Conservation (phyloP, 2,888 invertebrate species). For the Oscheius onirici region DNA sequence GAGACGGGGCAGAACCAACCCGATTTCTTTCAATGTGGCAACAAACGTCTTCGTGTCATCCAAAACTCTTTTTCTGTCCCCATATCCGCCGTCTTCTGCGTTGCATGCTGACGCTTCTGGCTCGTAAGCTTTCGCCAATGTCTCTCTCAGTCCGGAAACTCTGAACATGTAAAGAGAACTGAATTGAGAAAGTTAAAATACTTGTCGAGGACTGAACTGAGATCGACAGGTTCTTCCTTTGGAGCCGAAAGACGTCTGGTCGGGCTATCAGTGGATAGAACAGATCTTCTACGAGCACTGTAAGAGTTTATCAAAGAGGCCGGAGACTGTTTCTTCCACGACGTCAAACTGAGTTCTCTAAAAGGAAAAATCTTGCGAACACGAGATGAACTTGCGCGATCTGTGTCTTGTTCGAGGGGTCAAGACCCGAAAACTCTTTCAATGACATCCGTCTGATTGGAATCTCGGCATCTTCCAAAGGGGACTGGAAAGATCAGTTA, state of each 20-base stretch:
- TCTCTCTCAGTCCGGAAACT: neutral
- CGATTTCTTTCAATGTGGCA: neutral
- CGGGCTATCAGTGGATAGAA: conserved; percentile 43
- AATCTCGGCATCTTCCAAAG: conserved; percentile 26
- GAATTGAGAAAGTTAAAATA: neutral
- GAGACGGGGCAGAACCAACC: neutral
- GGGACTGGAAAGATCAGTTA: neutral
- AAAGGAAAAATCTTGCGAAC: conserved; percentile 9
- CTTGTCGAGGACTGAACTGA: conserved; percentile 42
- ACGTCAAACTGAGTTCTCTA: conserved; percentile 44
- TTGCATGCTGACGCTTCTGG: conserved; percentile 15
- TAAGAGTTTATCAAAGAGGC: conserved; percentile 47
- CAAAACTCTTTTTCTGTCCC: conserved; percentile 14
- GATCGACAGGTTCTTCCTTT: conserved; percentile 44
- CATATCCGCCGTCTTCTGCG: conserved; percentile 21
- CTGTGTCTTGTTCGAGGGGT: conserved; percentile 43
- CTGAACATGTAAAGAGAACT: neutral
- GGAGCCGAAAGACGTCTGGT: conserved; percentile 37
- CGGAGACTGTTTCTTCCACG: conserved; percentile 46
- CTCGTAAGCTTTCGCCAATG: neutral
- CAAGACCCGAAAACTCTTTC: conserved; percentile 65
- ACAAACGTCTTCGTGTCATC: conserved; percentile 1
- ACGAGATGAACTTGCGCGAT: conserved; percentile 34
- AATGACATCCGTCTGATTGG: conserved; percentile 63
- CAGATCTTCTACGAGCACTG: conserved; percentile 44